Conservation (phyloP, 1,140 invertebrate genomes). For the Pachyrhynchus sulphureomaculatus region DNA sequence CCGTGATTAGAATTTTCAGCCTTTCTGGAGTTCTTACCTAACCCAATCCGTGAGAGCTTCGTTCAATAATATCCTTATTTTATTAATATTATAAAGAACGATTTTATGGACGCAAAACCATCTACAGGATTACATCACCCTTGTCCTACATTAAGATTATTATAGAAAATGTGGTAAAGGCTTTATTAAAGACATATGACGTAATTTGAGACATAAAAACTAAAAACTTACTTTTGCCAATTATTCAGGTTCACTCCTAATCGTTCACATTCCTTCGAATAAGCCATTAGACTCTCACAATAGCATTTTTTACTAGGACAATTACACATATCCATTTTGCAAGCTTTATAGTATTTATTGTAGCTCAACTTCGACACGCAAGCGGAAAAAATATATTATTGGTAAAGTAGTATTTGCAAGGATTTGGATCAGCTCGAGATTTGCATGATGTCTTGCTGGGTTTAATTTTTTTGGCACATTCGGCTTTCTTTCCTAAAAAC, state of each 20-base stretch:
- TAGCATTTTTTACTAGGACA: conserved; percentile 80
- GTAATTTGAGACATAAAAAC: too few relatives aligned
- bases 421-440: conserved; percentile 25
- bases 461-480: conserved; percentile 62
- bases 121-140: too few relatives aligned
- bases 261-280: conserved; percentile 80
- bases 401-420: conserved; percentile 39
- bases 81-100: too few relatives aligned
- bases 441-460: conserved; percentile 31
- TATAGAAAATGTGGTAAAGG: too few relatives aligned
- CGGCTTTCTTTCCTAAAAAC: conserved; percentile 52
- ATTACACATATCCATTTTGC: conserved; percentile 87
- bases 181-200: too few relatives aligned
- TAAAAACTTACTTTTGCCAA: conserved; percentile 67
- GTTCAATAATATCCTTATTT: too few relatives aligned
- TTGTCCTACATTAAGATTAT: too few relatives aligned
- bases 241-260: conserved; percentile 65
- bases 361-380: conserved; percentile 76
- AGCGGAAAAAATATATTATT: conserved; percentile 59
- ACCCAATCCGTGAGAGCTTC: too few relatives aligned
- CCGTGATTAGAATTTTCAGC: too few relatives aligned
- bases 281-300: conserved; percentile 86
- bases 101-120: too few relatives aligned
- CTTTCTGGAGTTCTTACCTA: too few relatives aligned
- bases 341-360: conserved; percentile 80